Evolutionary conservation across 1,140 invertebrate species (phyloP), one percentile per base, ranked within the genome.

Genomic region (Aphidius ervi): DNA sequence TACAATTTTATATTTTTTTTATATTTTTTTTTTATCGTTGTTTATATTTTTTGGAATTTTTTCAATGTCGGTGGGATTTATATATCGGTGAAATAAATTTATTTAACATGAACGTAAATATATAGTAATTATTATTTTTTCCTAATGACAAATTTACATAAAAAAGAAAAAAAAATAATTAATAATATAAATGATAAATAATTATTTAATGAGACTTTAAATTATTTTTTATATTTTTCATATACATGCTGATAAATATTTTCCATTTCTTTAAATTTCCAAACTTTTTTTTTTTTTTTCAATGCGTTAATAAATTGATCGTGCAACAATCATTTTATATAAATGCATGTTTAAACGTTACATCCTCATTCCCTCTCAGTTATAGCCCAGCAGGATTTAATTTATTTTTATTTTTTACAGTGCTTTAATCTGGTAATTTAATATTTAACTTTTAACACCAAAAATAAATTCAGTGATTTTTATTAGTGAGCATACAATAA

Each of bases 221-320:
- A 52, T 23, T 20, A 39, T 54, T 54, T 54, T 54, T 20, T 31
- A 3, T 16, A 1, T 8, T 23, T 49, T 23, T 45, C 54, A 45
- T 46, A 56, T 46, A 56, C 42, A 56, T 42, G 46, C 56, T 57
- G 56, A 57, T 57, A 57, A 47, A 57, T 49, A 57, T 57, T 57
- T 46, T 57, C 6, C 9, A 46, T 56, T 10, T 57, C 45, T 46
- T 57, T 57, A 46, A 40, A 41, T 42, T 54, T 57, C 46, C 47
- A 57, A 57, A 31, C 40, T 57, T 20, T 48, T 10, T 40, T 37
- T 42, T 42, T 5, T 7, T 40, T 6, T 40, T 8, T 4, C 37
- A 8, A 20, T 46, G 37, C 5, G 9, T 39, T 16, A 37, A n/a
- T 40, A 57, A 57, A 46, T 46, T 31, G 46, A 57, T 57, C 56